Evolutionary conservation across 30 jellyfish, hydroid and myxozoan species (phyloP), one percentile per base, ranked within the genome.

Genomic region (Aurelia aurita): DNA sequence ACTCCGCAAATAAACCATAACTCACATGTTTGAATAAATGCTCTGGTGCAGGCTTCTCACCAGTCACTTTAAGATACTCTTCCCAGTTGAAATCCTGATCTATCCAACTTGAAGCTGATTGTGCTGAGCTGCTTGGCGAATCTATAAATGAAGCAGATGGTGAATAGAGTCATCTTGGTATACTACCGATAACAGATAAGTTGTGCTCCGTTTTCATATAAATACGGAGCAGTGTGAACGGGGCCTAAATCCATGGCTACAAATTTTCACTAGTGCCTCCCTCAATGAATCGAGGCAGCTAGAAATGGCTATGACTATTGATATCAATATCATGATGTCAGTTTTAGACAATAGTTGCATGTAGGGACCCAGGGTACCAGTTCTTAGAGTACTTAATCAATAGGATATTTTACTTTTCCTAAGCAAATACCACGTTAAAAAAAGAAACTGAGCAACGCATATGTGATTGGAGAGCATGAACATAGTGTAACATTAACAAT

Each of bases 11-110:
- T 20, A 51, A 10, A 55, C 55, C 28, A 22, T 13, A 0, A 0
- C 97, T 61, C 27, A 92, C 98, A 68, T 92, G 98, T 51, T 92
- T 92, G 58, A 87, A 92, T 1, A 79, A 70, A 16, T 82, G 79
- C 53, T 92, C 98, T 0, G 95, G 87, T 5, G 98, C 98, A 16
- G 97, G 92, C 55, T 87, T 86, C 54, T 92, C 98, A 7, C 92
- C 91, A 65, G 91, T 86, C 58, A 72, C 23, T 22, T 82, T 77
- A 21, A 92, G 82, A 82, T 92, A 92, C 3, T 92, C 97, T 62
- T 80, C 85, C 98, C 98, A 92, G 77, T 75, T 80, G 79, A 92
- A 92, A 21, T 86, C 98, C 69, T 92, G 97, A 65, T 92, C 98
- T 47, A 86, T 92, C 98, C 98, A 92, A 83, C 90, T 86, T 5